Evolutionary conservation across 2,888 invertebrate species (phyloP), one percentile per base, ranked within the genome.

Genomic region (Ormia ochracea): DNA sequence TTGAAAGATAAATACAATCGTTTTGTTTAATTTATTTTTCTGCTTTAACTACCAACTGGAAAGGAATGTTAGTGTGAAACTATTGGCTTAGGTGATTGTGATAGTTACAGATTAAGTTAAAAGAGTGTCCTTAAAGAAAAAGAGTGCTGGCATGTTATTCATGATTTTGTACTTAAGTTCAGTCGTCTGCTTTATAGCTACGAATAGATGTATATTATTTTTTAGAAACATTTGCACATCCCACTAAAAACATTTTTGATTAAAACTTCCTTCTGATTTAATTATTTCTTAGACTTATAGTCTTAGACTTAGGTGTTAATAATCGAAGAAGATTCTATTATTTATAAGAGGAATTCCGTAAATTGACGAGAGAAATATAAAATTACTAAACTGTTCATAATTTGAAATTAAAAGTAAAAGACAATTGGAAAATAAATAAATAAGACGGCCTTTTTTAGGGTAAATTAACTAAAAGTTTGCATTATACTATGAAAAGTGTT

Each of bases 301-400:
- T 33, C 33, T 63, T 1, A 45, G 26, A 26, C n/a, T n/a, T n/a
- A 45, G 41, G 36, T 50, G 12, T 36, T 48, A 19, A 33, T 45
- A 61, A 66, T 50, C 63, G 31, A 28, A 45, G 48, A 45, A 36
- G 23, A 79, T 82, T 68, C 82, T 78, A 83, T 84, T 73, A 82
- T 81, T 82, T 82, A 82, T 82, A 82, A 82, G 82, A 82, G 82
- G 82, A 82, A 81, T 78, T 73, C 81, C 77, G 80, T 72, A 80
- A 36, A 52, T 69, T 58, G 26, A 14, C 23, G 73, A 70, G 19
- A 56, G 43, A 58, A 79, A 65, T 45, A 1, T 52, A 70, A 43
- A 63, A 3, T 23, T 12, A 43, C 19, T 54, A 75, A 75, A 56
- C 66, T 59, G 66, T 31, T 76, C n/a, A 76, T 45, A 63, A 31